Evolutionary conservation across 2,113 vertebrate genomes (phyloP), one percentile per base, ranked within the genome.

Genomic region (Nothocercus julius): DNA sequence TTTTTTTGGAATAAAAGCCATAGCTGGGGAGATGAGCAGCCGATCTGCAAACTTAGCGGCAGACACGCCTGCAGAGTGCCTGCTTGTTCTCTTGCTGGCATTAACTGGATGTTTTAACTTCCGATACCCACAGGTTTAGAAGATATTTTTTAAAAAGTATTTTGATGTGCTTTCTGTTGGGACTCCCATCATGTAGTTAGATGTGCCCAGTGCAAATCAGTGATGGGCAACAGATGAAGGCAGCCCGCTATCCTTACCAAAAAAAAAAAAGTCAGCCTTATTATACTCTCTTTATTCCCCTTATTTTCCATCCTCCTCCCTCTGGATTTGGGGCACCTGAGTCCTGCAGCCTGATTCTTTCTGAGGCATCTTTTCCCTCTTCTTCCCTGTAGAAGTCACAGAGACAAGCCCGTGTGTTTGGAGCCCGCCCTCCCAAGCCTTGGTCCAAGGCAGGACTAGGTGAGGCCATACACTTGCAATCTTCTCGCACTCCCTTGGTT

Each of bases 61-160:
- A 84, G 89, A 30, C 27, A 5, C n/a, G 56, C 20, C 64, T 66
- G 30, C 2, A 3, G 21, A 61, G 54, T 44, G 44, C 34, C 22
- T 47, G 38, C 19, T 73, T 59, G 18, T 42, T 68, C 69, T 85
- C n/a, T 74, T 44, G 38, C 17, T 49, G 47, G 44, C 2, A 8
- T 44, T 58, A 83, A 47, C 34, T 53, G 36, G 27, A 14, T 4
- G 12, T 84, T 89, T 47, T 21, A 53, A 63, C 15, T 82, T 84
- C n/a, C 0, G 0, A 11, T 59, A 11, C 40, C 24, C 40, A 3
- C 5, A 4, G 69, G 20, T 30, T 85, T 38, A 49, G 16, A 59
- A 79, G 10, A 8, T 56, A 7, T 10, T 44, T 82, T 1, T 6
- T 68, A 72, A 30, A 67, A 63, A 22, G 1, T 22, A 9, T 30